Evolutionary conservation across 2,888 invertebrate species (phyloP), one percentile per base, ranked within the genome.

Genomic region (Strigamia transsilvanica): DNA sequence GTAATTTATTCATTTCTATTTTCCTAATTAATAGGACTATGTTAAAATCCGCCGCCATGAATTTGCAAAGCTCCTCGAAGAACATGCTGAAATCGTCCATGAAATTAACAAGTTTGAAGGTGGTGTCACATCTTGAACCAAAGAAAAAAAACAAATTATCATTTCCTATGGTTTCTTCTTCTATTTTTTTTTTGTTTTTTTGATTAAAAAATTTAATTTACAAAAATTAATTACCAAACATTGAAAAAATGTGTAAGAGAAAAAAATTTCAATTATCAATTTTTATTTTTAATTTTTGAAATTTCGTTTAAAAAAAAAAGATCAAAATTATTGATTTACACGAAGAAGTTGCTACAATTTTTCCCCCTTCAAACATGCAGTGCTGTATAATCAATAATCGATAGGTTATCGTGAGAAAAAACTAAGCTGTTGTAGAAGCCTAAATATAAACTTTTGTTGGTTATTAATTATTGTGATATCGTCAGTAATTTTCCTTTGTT

Each of bases 21-120:
- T 73, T 73, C n/a, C 18, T 7, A 18, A 21, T 5, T 56, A 56
- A 27, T 46, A 84, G 84, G 84, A 85, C 51, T 82, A 82, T 32
- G 84, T 84, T 10, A 79, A 82, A 32, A 82, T 83, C 12, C 73
- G 84, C 21, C 84, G 84, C 32, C 82, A 84, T 66, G 84, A 84
- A 77, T 84, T 84, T 83, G 84, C 84, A 23, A 82, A 83, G 38
- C 82, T 84, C 3, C 79, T 84, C n/a, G 84, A 85, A 66, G 83
- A 85, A 77, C 84, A 84, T 61, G 84, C 83, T 32, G 83, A 85
- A 80, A 83, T 85, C 51, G 84, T 85, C 77, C 84, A 82, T 61
- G 85, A 84, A 82, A 85, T 83, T 79, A 84, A 84, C 81, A 82
- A 83, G 81, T 84, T 83, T 51, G 84, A 85, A 83, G 66, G 66